These are phyloP conservation scores for Petrosia ficiformis DNA, from an alignment of 37 sponge, comb jelly and placozoan species.

Conservation along the genomic window DNA sequence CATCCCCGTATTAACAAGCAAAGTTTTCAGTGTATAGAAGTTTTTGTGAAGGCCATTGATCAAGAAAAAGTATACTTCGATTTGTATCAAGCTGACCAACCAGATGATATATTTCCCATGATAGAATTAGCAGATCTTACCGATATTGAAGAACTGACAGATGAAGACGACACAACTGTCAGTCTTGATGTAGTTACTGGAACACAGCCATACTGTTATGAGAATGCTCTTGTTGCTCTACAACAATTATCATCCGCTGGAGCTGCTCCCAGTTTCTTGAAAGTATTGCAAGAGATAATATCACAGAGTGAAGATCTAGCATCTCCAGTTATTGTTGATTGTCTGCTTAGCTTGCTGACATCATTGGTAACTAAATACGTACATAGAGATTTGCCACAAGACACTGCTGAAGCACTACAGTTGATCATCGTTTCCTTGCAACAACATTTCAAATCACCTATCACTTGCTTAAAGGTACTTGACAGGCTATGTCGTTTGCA, in stretches of 20 bases:
- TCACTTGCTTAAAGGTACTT: neutral
- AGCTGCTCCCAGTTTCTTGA: no score
- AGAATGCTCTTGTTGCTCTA: conserved; percentile 19
- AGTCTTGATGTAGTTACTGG: conserved; percentile 11
- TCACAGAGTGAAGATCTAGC: no score
- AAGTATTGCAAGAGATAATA: no score
- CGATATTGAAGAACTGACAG: neutral
- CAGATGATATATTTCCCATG: neutral
- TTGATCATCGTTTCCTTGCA: conserved; percentile 6
- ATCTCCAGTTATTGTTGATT: no score
- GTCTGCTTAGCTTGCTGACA: no score
- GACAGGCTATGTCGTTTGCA: conserved; percentile 14
- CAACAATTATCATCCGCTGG: conserved; percentile 3
- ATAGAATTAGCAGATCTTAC: neutral
- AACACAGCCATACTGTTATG: conserved; percentile 12
- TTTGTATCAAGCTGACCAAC: conserved; percentile 24
- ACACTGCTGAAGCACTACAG: conserved; percentile 19
- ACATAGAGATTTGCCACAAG: no score
- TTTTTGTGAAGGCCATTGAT: conserved; percentile 49
- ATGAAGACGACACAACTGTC: conserved; percentile 5
- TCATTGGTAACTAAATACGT: no score
- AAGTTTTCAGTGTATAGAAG: conserved; percentile 39
- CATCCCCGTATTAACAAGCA: conserved; percentile 63
- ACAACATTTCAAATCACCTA: conserved; percentile 2
- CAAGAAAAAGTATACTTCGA: conserved; percentile 47